A percentile compares a stretch with the other conserved stretches of the same genome.
phyloP scores from a whole-genome alignment of 2,888 invertebrate genomes.

The Plutella xylostella region DNA sequence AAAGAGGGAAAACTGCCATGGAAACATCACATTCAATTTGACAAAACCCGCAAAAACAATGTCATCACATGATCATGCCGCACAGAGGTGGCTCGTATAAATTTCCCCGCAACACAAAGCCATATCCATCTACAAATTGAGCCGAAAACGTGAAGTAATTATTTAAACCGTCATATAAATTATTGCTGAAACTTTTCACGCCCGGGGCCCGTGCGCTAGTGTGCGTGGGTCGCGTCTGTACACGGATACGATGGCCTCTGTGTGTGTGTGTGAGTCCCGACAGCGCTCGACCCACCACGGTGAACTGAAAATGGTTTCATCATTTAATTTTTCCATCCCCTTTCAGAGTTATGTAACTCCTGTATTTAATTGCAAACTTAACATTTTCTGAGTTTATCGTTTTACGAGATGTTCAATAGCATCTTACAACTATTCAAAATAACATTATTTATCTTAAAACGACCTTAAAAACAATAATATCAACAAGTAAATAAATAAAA shows the following conservation, averaged over 20 bases:
- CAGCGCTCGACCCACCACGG: slow-evolving; percentile 20
- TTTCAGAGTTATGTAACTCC: slow-evolving; percentile 57
- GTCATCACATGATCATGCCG: slow-evolving; percentile 29
- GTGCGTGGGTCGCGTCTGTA: not conserved
- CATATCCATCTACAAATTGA: slow-evolving; percentile 63
- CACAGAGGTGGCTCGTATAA: slow-evolving; percentile 40
- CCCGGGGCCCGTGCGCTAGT: slow-evolving; percentile 24
- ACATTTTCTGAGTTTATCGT: too few relatives aligned
- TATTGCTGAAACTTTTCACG: slow-evolving; percentile 68
- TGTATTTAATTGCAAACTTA: too few relatives aligned
- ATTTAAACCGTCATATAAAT: slow-evolving; percentile 71
- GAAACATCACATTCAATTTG: too few relatives aligned
- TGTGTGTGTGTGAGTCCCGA: slow-evolving; percentile 37
- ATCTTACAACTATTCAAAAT: too few relatives aligned
- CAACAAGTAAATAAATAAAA: too few relatives aligned
- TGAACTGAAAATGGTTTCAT: slow-evolving; percentile 64
- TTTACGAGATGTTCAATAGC: too few relatives aligned
- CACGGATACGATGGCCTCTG: not conserved
- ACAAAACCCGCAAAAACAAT: slow-evolving; percentile 8
- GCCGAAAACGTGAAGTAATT: slow-evolving; percentile 67
- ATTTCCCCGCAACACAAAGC: slow-evolving; percentile 36
- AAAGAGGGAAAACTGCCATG: too few relatives aligned
- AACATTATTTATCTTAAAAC: too few relatives aligned
- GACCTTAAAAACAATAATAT: not conserved
- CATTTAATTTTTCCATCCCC: slow-evolving; percentile 62